Percentiles rank a stretch among this genome's conserved stretches.
These are phyloP conservation scores for Ameiurus melas DNA, from an alignment of 2,113 vertebrate species.

Conservation along the genomic window DNA sequence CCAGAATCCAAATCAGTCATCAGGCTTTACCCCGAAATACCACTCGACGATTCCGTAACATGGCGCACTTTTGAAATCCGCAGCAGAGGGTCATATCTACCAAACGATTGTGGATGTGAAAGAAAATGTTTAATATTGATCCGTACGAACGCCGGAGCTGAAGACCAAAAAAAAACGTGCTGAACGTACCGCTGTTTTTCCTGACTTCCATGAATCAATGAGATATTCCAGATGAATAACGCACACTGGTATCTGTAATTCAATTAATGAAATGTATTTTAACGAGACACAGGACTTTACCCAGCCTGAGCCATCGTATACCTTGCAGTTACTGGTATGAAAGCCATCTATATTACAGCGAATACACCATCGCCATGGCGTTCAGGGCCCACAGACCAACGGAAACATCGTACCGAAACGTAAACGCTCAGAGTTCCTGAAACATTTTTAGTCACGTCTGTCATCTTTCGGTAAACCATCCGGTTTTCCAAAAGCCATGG, in stretches of 20 bases:
- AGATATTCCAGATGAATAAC: neutral
- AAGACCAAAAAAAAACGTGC: neutral
- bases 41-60: neutral
- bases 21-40: neutral
- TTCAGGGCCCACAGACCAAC: neutral
- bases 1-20: constrained; percentile 12
- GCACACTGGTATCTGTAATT: neutral
- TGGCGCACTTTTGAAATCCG: neutral
- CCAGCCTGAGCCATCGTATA: neutral
- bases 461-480: neutral
- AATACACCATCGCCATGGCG: neutral
- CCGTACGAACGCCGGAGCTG: neutral
- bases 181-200: neutral
- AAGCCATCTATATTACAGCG: neutral
- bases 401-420: neutral
- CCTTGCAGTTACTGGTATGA: neutral
- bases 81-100: neutral
- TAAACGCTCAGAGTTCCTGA: neutral
- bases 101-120: neutral
- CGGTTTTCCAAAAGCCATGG: neutral
- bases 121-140: constrained; percentile 8
- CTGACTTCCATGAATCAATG: neutral
- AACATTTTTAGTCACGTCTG: neutral
- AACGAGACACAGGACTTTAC: neutral
- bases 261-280: neutral